These are phyloP conservation scores for Philypnodon macrostomus DNA, from an alignment of 2,797 vertebrate genomes.

Conservation along the genomic window DNA sequence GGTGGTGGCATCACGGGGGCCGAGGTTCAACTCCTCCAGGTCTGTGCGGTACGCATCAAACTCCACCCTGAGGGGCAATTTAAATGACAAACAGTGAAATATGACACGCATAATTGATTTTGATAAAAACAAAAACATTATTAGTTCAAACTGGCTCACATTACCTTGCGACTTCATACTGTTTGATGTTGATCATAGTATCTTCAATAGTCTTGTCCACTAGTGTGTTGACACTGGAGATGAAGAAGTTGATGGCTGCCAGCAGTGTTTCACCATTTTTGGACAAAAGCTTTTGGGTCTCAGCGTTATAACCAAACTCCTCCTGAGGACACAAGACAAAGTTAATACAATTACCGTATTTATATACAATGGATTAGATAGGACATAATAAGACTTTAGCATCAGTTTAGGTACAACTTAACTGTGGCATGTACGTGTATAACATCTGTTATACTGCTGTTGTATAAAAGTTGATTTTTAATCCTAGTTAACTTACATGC, in stretches of 20 bases:
- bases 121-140: no score
- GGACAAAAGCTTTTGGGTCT: conserved; percentile 95
- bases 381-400: no score
- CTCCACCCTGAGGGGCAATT: conserved; percentile 81
- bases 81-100: not conserved
- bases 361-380: no score
- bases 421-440: no score
- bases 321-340: conserved; percentile 77
- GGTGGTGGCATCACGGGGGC: conserved; percentile 89
- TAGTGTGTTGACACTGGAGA: conserved; percentile 91
- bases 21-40: conserved; percentile 94
- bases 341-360: no score
- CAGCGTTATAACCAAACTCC: conserved; percentile 98
- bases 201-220: conserved; percentile 99
- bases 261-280: conserved; percentile 98
- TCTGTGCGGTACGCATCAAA: conserved; percentile 98
- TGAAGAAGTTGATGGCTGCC: conserved; percentile 95
- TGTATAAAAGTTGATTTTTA: no score
- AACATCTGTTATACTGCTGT: no score
- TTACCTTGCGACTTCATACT: conserved; percentile 95
- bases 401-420: no score
- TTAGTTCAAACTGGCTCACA: no score
- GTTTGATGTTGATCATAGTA: conserved; percentile 94
- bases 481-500: conserved; percentile 81
- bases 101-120: no score